phyloP scores from a whole-genome alignment of 2,888 invertebrate genomes.

The Drosophila testacea region DNA sequence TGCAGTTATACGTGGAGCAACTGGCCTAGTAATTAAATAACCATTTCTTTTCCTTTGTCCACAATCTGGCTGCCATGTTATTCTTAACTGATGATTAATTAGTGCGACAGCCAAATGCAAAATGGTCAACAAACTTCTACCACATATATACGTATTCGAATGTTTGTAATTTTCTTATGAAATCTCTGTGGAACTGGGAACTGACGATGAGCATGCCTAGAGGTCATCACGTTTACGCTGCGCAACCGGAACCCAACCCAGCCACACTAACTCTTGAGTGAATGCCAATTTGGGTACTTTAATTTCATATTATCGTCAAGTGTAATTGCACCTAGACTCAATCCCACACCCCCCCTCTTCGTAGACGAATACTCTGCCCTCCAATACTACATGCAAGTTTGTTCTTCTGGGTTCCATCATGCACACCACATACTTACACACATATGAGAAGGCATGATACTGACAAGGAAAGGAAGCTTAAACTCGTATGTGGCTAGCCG shows the following conservation, averaged over 20 bases:
- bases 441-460: background rate
- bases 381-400: conserved; percentile 51
- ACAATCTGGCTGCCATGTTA: conserved; percentile 61
- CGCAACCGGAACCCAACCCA: conserved; percentile 34
- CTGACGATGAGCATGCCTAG: conserved; percentile 59
- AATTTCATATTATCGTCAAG: conserved; percentile 65
- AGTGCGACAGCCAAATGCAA: conserved; percentile 53
- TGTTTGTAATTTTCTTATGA: conserved; percentile 68
- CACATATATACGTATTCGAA: background rate
- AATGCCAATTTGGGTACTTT: conserved; percentile 69
- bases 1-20: conserved; percentile 23
- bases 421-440: background rate
- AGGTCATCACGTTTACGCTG: conserved; percentile 60
- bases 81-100: conserved; percentile 78
- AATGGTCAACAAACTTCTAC: conserved; percentile 21
- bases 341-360: conserved; percentile 1
- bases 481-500: background rate
- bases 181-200: conserved; percentile 44
- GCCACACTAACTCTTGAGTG: conserved; percentile 49
- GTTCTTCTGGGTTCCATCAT: conserved; percentile 24
- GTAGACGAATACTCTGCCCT: background rate
- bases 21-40: conserved; percentile 56
- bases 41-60: conserved; percentile 54
- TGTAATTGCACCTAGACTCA: conserved; percentile 67
- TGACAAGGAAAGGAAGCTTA: background rate